Percentiles rank a stretch among this genome's conserved stretches.
These are phyloP conservation scores for Synergus laeviventris DNA, from an alignment of 2,888 invertebrate genomes.

Conservation along the genomic window DNA sequence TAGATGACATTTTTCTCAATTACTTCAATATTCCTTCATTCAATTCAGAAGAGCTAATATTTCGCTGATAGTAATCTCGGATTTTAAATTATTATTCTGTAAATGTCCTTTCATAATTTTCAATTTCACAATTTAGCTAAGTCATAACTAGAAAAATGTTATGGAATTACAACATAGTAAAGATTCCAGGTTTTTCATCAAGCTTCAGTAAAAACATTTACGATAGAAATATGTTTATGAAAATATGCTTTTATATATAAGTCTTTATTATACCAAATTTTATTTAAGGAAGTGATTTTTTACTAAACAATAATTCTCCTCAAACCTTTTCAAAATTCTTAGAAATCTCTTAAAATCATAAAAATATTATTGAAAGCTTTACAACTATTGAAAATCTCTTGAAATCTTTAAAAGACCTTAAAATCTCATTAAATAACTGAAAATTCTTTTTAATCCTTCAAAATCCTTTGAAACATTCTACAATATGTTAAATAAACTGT, in stretches of 20 bases:
- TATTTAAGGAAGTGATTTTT: not conserved
- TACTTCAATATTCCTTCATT: not conserved
- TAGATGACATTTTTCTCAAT: not conserved
- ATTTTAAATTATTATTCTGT: not conserved
- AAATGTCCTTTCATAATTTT: not conserved
- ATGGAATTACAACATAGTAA: not conserved
- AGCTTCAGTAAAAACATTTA: not conserved
- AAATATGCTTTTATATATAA: not conserved
- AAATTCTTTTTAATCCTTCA: no score
- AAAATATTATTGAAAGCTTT: no score
- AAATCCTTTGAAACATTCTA: no score
- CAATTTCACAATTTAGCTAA: not conserved
- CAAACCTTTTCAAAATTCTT: not conserved
- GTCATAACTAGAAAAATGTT: not conserved
- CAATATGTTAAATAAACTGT: no score
- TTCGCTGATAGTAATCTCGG: not conserved
- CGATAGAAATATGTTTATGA: not conserved
- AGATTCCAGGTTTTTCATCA: constrained; percentile 1
- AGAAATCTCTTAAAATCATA: no score
- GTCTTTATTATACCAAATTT: not conserved
- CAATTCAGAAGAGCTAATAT: not conserved
- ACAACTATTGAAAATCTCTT: no score
- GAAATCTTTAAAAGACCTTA: no score
- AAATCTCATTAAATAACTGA: no score
- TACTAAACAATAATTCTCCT: not conserved